Base-by-base conservation (phyloP, 2,888 invertebrate species). In the Drosophila incognita region DNA sequence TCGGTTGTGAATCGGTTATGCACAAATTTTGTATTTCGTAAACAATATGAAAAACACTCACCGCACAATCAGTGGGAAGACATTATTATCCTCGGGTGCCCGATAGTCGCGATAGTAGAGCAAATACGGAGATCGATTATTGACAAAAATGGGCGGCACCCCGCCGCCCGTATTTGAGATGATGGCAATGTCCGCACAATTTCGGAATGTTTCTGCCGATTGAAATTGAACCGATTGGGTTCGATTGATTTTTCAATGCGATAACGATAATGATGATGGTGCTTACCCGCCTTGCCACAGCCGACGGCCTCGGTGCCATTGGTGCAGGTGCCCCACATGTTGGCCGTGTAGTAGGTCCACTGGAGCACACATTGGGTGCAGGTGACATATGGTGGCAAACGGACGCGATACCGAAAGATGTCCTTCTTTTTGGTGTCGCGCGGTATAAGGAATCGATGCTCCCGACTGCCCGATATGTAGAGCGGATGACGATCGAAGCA, bases 361-460 rank as follows among this genome's bases (percentile, higher is more conserved):
- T 98, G 98, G n/a, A 98, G 92, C 6, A 98, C 97, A 90, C 98
- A 98, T 86, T 97, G 97, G 0, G 96, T 96, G 89, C 98, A 98
- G 0, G 97, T 97, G 4, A 98, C 92, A 87, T 96, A 97, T 0
- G 97, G 94, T 0, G 98, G 98, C 58, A 98, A 94, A 4, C 95
- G 94, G 0, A 98, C 97, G 76, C 95, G 94, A 92, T 97, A 97
- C 65, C 95, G 94, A 83, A 95, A 95, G 35, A 93, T 92, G 36
- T 93, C 95, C 90, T 95, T 95, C 93, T 96, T 96, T 58, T 95
- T 95, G 4, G 96, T 95, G 82, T 96, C 96, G 69, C 94, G 93
- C 0, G 97, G 97, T 73, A 97, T 97, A 13, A 95, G 92, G 90
- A 95, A 97, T 29, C 95, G 94, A 64, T 96, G 95, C 60, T 96